Evolutionary conservation across 1,140 invertebrate genomes (phyloP), one percentile per base, ranked within the genome.

Genomic region (Hycleus phaleratus): DNA sequence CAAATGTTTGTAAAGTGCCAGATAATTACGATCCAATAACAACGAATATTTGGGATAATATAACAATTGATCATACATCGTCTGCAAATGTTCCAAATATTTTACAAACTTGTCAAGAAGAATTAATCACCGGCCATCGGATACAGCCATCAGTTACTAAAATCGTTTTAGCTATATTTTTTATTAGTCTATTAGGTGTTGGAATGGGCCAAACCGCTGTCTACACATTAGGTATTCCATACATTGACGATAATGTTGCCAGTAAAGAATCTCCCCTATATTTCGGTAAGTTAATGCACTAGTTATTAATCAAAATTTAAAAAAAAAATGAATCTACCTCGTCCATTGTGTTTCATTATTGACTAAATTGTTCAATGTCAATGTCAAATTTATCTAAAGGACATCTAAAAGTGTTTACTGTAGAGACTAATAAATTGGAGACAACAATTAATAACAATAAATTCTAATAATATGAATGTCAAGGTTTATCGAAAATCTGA

Each of bases 181-280:
- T 94, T 72, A 79, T 89, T 44, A 91, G 88, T 56, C 76, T 95
- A 49, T 77, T 95, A 26, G 88, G 90, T 40, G 90, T 95, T n/a
- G 93, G 93, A 32, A 87, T 95, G 73, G 91, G 91, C 1, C 91
- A 94, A 75, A 95, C 92, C 0, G 89, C 92, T 2, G 90, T 94
- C n/a, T 88, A 90, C 59, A 93, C 91, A 3, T 77, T 95, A n/a
- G 91, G 91, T 3, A 95, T 95, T 68, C 92, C 93, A 1, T 95
- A 93, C 69, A 92, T 95, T 46, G 93, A 95, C 66, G 93, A 95
- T 74, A 95, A 95, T 75, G 91, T 95, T 26, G 88, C 90, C 59
- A 91, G 86, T 73, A 83, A 88, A 70, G 91, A 95, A 72, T 93
- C 91, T 46, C 91, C 93, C n/a, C 81, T 95, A 58, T 95, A 95